phyloP scores from a whole-genome alignment of 2,113 vertebrate species.

The Sinocyclocheilus grahami region DNA sequence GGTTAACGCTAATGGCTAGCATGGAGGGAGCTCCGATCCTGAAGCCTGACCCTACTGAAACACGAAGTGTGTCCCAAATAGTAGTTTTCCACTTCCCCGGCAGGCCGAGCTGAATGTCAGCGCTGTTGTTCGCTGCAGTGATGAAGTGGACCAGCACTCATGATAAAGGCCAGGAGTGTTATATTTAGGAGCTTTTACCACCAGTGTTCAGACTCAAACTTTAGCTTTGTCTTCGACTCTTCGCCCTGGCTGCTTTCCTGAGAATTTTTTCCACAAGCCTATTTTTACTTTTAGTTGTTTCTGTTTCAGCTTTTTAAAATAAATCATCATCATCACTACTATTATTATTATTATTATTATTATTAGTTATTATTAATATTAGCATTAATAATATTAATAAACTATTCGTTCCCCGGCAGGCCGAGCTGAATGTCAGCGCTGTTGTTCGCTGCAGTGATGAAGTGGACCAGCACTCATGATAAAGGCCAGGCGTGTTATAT shows the following conservation, averaged over 20 bases:
- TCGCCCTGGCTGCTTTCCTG: neutral
- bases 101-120: conserved; percentile 6
- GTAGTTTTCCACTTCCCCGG: conserved; percentile 12
- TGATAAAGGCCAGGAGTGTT: neutral
- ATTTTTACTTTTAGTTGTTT: neutral
- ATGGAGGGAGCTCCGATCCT: neutral
- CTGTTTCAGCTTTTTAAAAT: too few species aligned
- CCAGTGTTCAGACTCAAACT: neutral
- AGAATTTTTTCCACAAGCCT: neutral
- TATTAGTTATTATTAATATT: too few species aligned
- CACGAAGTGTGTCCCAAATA: neutral
- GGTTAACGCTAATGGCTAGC: conserved; percentile 14
- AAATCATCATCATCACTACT: fast-evolving
- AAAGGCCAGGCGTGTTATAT: neutral
- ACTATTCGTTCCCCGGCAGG: neutral
- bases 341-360: too few species aligned
- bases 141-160: conserved; percentile 26
- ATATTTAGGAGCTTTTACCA: conserved; percentile 26
- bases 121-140: neutral
- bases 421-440: conserved; percentile 1
- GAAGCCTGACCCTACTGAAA: neutral
- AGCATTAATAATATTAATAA: too few species aligned
- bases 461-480: conserved; percentile 26
- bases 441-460: neutral
- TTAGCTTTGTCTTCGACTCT: neutral